Base-by-base conservation (phyloP, 2,888 invertebrate genomes). In the Hypselothyrea guttata region DNA sequence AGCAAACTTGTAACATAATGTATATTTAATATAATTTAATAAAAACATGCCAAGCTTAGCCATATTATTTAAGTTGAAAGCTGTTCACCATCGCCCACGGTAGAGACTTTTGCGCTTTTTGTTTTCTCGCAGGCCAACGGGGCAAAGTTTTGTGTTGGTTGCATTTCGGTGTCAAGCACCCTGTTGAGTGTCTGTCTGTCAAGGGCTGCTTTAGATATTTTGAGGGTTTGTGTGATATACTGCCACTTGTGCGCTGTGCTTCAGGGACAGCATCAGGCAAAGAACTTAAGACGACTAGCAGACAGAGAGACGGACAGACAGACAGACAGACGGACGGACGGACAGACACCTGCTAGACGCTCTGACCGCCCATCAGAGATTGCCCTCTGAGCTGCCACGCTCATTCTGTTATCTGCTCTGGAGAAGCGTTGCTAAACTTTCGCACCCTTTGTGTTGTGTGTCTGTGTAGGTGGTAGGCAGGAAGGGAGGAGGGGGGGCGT, bases 401-500 rank as follows among this genome's bases (percentile, higher is more conserved):
- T n/a, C 22, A 22, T 22, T 59, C 71, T 62, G 57, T 73, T 71
- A 73, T 73, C 74, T 66, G 13, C 38, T 38, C 31, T 45, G 16
- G 31, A 38, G 55, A 60, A 63, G 74, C 71, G 59, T 64, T 42
- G 61, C 59, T 63, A 69, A 85, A 81, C 75, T 83, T 85, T 81
- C 73, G 76, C 81, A 81, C 85, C 85, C 81, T 78, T 81, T 81
- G 42, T 54, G 22, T 2, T 22, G 22, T 55, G n/a, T 37, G 13
- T 37, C n/a, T 22, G 33, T 44, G 16, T 44, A 8, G 1, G 12
- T 22, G 22, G 40, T 11, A 1, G 5, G 8, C 4, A 9, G 7
- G 7, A 2, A 7, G 40, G 12, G 27, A 9, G 40, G 11, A 11
- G 33, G 28, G 28, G 4, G 28, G 28, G 33, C 35, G 33, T 48